Evolutionary conservation across 2,797 vertebrate genomes (phyloP), one percentile per base, ranked within the genome.

Genomic region (Semaprochilodus insignis): DNA sequence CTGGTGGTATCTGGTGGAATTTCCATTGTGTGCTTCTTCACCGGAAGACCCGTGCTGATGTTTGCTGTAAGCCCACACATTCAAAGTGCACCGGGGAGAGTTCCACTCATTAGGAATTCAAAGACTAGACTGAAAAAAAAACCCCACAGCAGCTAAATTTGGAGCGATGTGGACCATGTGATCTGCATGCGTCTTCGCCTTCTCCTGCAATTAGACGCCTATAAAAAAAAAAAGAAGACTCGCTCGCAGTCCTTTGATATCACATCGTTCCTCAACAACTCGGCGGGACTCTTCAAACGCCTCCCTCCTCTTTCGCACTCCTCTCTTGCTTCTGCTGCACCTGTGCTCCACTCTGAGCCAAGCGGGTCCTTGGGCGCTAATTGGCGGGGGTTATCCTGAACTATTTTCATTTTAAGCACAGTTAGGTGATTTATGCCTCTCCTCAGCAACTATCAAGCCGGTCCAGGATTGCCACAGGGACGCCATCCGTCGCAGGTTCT

Each of bases 141-240:
- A 10, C 0, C 2, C 17, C 55, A 87, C 40, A 89, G 71, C 85
- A 52, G 81, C 90, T 94, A 91, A 89, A 93, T 91, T 88, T 83
- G 88, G 90, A 88, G 80, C 66, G 65, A 63, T 79, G 79, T 80
- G 81, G 87, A 85, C 89, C 86, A 67, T 83, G 52, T 81, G 83
- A 88, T 87, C 77, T 72, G 27, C 81, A 81, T 87, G 87, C 85
- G 25, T 84, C 86, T 57, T 55, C 66, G 83, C 82, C 78, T 82
- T 91, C 92, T 92, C 89, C 91, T 91, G 90, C 86, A 92, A 92
- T 94, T 93, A 94, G 90, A 86, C 73, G 87, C 85, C 86, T 85
- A 89, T 88, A 90, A 88, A 90, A 90, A 76, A 72, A 70, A 81
- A 75, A 67, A 40, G 62, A 67, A 63, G 72, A 74, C 77, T 57